Evolutionary conservation across 2,797 vertebrate species (phyloP), one percentile per base, ranked within the genome.

Genomic region (Sparus aurata): DNA sequence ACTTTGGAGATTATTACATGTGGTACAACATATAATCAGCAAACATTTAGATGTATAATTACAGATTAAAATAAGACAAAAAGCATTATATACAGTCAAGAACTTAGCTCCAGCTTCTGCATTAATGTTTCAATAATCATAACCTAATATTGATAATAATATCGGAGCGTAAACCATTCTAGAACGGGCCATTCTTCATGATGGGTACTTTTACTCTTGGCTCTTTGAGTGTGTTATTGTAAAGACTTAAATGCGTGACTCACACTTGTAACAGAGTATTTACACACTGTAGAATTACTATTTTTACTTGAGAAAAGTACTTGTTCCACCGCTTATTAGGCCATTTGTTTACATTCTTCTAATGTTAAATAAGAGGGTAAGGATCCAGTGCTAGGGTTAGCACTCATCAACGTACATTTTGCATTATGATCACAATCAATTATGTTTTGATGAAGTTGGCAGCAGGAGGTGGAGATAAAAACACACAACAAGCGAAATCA

Each of bases 401-500:
- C n/a, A n/a, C 1, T 54, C 9, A 13, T 65, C 11, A 54, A 38
- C 34, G 38, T 38, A 10, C 9, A 10, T 11, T 38, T 38, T 38
- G 38, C 8, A 38, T 11, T 38, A 34, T 8, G 34, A 8, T 34
- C 34, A 38, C 38, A 38, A 11, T 38, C 2, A 38, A 38, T 38
- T 0, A 1, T 38, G 23, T 43, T 45, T 72, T 62, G 3, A 54
- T 57, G 60, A 69, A 47, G 66, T 20, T 69, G n/a, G 38, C 15
- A 20, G 23, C 12, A 49, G 68, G 43, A 67, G 65, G 63, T 8
- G 11, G 60, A 77, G 70, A 81, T 59, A n/a, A 79, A 69, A 22
- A 25, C 22, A 46, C 18, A 50, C 7, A 2, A 63, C 23, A 65
- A 53, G 53, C 3, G 9, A 83, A 91, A 92, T 84, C 65, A 91